Evolutionary conservation across 2,113 vertebrate genomes (phyloP).

Genomic region (Thryonomys swinderianus): DNA sequence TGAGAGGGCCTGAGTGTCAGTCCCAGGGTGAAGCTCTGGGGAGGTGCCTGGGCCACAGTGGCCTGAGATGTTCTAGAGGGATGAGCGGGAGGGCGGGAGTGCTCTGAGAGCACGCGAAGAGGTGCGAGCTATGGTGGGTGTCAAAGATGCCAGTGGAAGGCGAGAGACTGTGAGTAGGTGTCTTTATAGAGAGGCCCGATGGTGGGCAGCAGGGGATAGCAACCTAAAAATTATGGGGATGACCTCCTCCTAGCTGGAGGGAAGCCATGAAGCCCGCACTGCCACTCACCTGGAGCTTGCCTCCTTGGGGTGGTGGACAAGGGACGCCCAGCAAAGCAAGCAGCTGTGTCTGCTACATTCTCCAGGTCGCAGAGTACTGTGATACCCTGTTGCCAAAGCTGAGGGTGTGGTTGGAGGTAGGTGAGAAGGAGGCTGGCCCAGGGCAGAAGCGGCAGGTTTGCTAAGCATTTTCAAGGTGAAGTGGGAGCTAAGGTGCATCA

Average conservation of each 20-base stretch:
- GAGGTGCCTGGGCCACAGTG: neutral
- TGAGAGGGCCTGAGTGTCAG: neutral
- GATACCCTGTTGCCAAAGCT: neutral
- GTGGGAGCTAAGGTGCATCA: neutral
- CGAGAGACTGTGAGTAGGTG: neutral
- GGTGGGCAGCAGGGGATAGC: neutral
- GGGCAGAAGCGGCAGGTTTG: neutral
- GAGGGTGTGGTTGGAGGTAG: neutral
- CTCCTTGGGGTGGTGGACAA: neutral
- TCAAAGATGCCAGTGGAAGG: neutral
- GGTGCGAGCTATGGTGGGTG: neutral
- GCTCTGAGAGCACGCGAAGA: neutral
- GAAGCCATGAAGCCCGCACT: neutral
- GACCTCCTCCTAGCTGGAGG: neutral
- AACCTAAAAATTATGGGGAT: neutral
- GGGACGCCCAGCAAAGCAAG: neutral
- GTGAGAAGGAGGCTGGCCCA: neutral
- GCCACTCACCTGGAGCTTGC: neutral
- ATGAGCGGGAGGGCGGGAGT: neutral
- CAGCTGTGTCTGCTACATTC: neutral
- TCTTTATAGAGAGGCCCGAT: neutral
- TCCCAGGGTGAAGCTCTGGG: neutral
- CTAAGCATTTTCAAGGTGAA: conserved; percentile 50
- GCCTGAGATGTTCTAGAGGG: neutral
- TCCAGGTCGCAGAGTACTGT: neutral